Percentiles rank a stretch among this genome's conserved stretches.
These are phyloP conservation scores for Chironomus striatipennis DNA, from an alignment of 1,140 invertebrate genomes.

Conservation along the genomic window DNA sequence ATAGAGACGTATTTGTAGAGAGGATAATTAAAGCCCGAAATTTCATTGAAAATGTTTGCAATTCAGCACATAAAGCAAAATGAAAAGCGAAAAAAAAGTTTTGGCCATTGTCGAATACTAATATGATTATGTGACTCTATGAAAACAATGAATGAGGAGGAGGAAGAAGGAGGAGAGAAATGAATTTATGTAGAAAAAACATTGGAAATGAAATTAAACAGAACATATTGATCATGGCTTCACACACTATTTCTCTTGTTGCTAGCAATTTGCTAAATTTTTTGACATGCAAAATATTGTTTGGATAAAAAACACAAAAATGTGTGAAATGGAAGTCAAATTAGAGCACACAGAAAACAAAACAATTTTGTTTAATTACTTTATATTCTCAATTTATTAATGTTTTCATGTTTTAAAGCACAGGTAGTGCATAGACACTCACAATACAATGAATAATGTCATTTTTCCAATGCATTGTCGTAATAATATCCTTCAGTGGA, in stretches of 20 bases:
- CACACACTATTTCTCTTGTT: no score
- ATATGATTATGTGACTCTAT: background rate
- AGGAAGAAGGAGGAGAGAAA: no score
- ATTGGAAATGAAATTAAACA: background rate
- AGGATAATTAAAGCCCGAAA: background rate
- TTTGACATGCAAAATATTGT: background rate
- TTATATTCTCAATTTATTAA: background rate
- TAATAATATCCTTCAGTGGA: background rate
- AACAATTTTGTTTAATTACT: background rate
- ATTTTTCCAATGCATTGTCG: background rate
- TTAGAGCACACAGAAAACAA: background rate
- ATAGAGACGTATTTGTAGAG: background rate
- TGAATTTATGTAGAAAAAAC: no score
- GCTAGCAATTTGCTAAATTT: background rate
- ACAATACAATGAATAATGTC: background rate
- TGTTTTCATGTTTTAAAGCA: background rate
- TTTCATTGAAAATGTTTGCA: background rate
- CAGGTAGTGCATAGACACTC: background rate
- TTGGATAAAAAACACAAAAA: background rate
- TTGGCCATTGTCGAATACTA: background rate
- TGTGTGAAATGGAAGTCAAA: background rate
- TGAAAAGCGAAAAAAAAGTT: background rate
- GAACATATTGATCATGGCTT: background rate
- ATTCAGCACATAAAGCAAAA: background rate
- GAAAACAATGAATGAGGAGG: background rate